phyloP scores from a whole-genome alignment of 1,140 invertebrate genomes.

The Apis mellifera region Amel_HAv3.1 CM009945.2:5417501-5418000 shows the following conservation, averaged over 20 bases:
- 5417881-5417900: background rate
- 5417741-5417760: conserved; percentile 56
- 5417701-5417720: conserved; percentile 13
- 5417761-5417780: conserved; percentile 36
- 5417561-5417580: background rate
- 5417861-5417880: background rate
- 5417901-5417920: too few species aligned
- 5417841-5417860: background rate
- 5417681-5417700: conserved; percentile 44
- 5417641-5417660: background rate
- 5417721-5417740: conserved; percentile 51
- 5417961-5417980: too few species aligned
- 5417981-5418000: too few species aligned
- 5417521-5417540: too few species aligned
- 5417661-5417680: background rate
- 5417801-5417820: background rate
- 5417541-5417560: background rate
- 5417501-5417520: background rate
- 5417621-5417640: background rate
- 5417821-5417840: background rate
- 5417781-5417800: conserved; percentile 20
- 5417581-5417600: background rate
- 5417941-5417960: too few species aligned
- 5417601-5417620: background rate
- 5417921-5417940: too few species aligned